These are phyloP conservation scores for Drosophila tanythrix DNA, from an alignment of 2,888 invertebrate species.

Conservation along the genomic window DNA sequence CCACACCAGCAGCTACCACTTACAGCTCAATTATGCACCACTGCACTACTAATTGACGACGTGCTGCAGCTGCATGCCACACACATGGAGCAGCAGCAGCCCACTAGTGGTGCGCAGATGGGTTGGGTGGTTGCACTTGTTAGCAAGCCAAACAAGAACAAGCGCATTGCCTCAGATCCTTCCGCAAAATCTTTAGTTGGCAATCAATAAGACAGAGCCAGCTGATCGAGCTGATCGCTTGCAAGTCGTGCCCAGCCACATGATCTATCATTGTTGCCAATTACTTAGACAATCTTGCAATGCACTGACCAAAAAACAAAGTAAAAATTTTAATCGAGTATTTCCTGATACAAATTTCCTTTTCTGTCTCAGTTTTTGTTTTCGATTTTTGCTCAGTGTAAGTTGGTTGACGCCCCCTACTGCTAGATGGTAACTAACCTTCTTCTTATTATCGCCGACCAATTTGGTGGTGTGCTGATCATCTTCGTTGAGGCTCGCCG, in stretches of 20 bases:
- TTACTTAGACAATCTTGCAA: conserved; percentile 38
- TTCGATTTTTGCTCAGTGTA: conserved; percentile 25
- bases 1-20: conserved; percentile 37
- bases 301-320: conserved; percentile 36
- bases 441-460: conserved; percentile 93
- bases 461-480: conserved; percentile 96
- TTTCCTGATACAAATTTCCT: not conserved
- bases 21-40: conserved; percentile 70
- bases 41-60: conserved; percentile 40
- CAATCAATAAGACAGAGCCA: conserved; percentile 29
- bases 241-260: conserved; percentile 47
- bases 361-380: not conserved
- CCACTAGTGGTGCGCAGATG: not conserved
- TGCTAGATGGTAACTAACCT: conserved; percentile 86
- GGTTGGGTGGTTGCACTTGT: conserved; percentile 1
- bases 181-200: conserved; percentile 35
- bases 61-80: conserved; percentile 19
- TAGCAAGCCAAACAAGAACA: conserved; percentile 10
- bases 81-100: conserved; percentile 19
- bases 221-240: conserved; percentile 34
- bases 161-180: conserved; percentile 28
- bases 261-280: conserved; percentile 57
- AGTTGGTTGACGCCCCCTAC: conserved; percentile 38
- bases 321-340: not conserved
- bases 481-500: conserved; percentile 94